Percentiles rank a stretch among this genome's conserved stretches.
phyloP scores from a whole-genome alignment of 2,888 invertebrate species.

The Smittia aterrima region DNA sequence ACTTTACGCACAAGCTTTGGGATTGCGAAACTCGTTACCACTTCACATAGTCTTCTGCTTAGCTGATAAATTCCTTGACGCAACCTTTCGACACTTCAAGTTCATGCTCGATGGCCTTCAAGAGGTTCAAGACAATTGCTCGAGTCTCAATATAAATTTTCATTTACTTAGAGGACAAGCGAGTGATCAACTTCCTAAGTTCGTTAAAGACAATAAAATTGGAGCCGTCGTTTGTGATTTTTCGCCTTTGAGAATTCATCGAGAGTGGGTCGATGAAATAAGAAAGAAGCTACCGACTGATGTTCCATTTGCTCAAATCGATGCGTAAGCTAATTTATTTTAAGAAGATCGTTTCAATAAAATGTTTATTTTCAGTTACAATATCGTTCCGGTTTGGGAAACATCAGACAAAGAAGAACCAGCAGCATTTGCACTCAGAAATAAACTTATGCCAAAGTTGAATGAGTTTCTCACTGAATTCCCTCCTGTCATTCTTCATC shows the following conservation, averaged over 20 bases:
- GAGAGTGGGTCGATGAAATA: conserved; percentile 70
- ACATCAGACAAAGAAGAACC: conserved; percentile 86
- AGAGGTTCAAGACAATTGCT: conserved; percentile 73
- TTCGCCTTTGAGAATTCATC: conserved; percentile 69
- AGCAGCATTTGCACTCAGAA: conserved; percentile 80
- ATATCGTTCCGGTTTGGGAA: conserved; percentile 85
- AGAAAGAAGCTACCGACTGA: conserved; percentile 64
- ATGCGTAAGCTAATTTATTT: not conserved
- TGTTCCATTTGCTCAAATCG: conserved; percentile 73
- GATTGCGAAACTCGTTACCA: conserved; percentile 75
- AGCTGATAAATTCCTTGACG: conserved; percentile 74
- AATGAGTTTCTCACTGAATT: conserved; percentile 74
- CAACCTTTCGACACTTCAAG: conserved; percentile 77
- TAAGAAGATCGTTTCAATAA: not conserved
- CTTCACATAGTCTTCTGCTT: conserved; percentile 80
- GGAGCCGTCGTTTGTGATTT: conserved; percentile 85
- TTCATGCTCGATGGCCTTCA: conserved; percentile 73
- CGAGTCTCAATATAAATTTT: conserved; percentile 70
- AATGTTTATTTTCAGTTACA: conserved; percentile 60
- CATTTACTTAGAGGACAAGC: conserved; percentile 73
- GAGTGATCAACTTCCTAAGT: conserved; percentile 62
- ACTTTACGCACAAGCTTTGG: conserved; percentile 80
- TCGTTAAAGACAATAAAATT: conserved; percentile 68
- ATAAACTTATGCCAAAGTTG: conserved; percentile 77
- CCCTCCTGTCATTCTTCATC: conserved; percentile 75